Conservation (phyloP, 2,797 vertebrate genomes). For the Malurus leucopterus region DNA sequence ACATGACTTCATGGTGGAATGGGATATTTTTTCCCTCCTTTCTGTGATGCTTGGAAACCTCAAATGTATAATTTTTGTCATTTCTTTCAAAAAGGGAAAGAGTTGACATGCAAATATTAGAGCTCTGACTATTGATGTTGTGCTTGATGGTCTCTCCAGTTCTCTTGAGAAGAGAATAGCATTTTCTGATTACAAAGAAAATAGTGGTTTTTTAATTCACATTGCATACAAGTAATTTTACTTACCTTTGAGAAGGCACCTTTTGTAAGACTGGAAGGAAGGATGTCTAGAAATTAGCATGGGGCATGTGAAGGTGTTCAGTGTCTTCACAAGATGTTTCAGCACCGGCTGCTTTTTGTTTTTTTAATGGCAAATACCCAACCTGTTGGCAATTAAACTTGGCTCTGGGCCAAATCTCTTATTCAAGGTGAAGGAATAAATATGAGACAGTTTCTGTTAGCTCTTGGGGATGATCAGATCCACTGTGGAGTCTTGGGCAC, state of each 20-base stretch:
- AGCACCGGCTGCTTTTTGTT: neutral
- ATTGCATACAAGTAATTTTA: neutral
- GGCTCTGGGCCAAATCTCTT: neutral
- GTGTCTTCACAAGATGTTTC: neutral
- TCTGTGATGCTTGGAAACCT: neutral
- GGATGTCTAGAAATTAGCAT: neutral
- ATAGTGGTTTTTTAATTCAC: neutral
- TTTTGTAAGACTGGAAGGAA: neutral
- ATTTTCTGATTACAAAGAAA: neutral
- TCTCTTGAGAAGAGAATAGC: neutral
- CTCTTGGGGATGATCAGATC: neutral
- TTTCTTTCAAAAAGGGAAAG: neutral
- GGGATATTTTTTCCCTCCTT: neutral
- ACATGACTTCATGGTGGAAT: rapidly evolving
- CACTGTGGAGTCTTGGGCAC: neutral
- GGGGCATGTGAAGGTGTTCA: neutral
- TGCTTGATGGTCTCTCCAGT: neutral
- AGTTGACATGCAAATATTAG: neutral
- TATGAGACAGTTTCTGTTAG: neutral
- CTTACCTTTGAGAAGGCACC: neutral
- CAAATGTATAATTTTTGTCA: neutral
- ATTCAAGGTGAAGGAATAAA: neutral
- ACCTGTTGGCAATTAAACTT: neutral
- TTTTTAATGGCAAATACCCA: neutral
- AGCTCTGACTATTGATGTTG: neutral